Base-by-base conservation (phyloP, 2,888 invertebrate species). In the Xanthorhoe designata region DNA sequence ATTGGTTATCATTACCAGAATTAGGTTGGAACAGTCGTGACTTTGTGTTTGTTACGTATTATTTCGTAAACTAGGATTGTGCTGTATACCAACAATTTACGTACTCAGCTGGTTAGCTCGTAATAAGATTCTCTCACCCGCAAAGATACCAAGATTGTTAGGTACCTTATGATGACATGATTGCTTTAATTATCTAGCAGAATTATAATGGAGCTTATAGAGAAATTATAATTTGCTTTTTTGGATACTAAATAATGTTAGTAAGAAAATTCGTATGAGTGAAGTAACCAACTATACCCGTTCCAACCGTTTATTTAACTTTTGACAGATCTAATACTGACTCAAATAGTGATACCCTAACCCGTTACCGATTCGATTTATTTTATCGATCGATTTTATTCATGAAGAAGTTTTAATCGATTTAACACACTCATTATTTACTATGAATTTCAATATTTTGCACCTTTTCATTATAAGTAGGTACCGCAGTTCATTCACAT, bases 1-100 rank as follows among this genome's bases (percentile, higher is more conserved):
- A 19, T 54, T 29, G 32, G 13, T 13, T 8, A 18, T n/a, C n/a
- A n/a, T 0, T 10, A 24, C 38, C 58, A 71, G 75, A 86, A 86
- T 77, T 80, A 77, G 86, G 78, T 70, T 77, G 87, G 83, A 87
- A 86, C 67, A 81, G 73, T 86, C 84, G 86, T 86, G 86, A 79
- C 56, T 57, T 13, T 10, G 61, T 60, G 68, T 66, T 35, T 3
- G 54, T 66, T 68, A 61, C 57, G 64, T 68, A 77, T 78, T 78
- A 77, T 73, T 74, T 71, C 69, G 77, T 72, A 79, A 83, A 78
- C 66, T 72, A 75, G 60, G 68, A 64, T 42, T 13, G 38, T 42
- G 38, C 71, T 73, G 77, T 73, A 32, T 32, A 69, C 64, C 66
- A 68, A 75, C 75, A 74, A 76, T 65, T 13, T 42, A 42, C 13